phyloP scores from a whole-genome alignment of 2,797 vertebrate genomes.

The Taeniopygia guttata region DNA sequence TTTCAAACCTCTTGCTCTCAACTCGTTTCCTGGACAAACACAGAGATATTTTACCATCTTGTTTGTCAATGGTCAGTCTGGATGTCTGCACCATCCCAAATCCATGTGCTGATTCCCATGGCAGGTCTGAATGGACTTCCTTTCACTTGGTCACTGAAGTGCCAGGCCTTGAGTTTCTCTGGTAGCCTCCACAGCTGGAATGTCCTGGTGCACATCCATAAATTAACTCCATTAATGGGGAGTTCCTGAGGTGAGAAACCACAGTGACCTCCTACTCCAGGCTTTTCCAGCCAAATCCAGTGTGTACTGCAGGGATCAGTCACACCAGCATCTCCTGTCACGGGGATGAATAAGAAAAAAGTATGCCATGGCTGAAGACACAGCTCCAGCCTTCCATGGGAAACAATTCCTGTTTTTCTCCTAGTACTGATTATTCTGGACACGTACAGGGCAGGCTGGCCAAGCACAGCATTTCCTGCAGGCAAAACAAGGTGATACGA shows the following conservation, averaged over 20 bases:
- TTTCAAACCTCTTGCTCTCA: neutral
- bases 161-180: neutral
- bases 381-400: neutral
- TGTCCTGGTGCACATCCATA: neutral
- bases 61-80: neutral
- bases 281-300: neutral
- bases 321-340: neutral
- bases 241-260: neutral
- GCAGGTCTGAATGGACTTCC: neutral
- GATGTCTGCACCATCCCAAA: neutral
- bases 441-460: neutral
- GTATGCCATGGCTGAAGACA: neutral
- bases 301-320: neutral
- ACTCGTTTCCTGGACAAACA: neutral
- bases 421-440: neutral
- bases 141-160: neutral
- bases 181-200: neutral
- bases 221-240: neutral
- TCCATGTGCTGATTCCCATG: rapidly evolving
- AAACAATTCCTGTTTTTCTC: neutral
- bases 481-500: neutral
- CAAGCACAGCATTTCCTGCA: neutral
- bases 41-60: neutral
- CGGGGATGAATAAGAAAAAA: too few species aligned
- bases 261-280: neutral